These are phyloP conservation scores for Deroplatys truncata DNA, from an alignment of 2,888 invertebrate species.

Conservation along the genomic window DNA sequence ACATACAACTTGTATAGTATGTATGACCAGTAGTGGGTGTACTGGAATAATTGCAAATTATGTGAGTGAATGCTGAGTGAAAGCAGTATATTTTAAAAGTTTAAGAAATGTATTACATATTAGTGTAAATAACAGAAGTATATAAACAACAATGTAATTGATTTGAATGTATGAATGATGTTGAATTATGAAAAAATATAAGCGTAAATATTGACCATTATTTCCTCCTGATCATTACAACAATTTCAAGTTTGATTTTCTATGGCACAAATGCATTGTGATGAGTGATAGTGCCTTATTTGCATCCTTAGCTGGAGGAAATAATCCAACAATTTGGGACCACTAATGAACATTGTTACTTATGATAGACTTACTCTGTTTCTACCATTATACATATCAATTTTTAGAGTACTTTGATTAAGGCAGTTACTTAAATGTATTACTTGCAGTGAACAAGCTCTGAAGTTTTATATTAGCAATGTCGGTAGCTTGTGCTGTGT, in stretches of 20 bases:
- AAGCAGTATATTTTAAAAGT: too few species aligned
- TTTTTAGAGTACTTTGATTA: neutral
- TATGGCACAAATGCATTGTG: neutral
- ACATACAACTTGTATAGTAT: too few species aligned
- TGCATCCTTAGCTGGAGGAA: neutral
- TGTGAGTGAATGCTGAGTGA: too few species aligned
- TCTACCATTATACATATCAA: neutral
- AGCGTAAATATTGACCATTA: neutral
- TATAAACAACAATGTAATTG: too few species aligned
- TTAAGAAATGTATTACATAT: too few species aligned
- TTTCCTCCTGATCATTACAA: neutral
- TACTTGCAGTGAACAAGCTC: neutral
- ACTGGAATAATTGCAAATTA: too few species aligned
- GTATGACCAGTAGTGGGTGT: too few species aligned
- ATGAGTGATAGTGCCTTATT: neutral
- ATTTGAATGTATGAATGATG: neutral
- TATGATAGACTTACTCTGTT: neutral
- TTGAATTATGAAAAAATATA: neutral
- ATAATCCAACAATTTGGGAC: neutral
- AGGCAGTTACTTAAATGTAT: neutral
- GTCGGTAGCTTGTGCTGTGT: neutral
- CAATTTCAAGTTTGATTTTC: neutral
- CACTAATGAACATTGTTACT: neutral
- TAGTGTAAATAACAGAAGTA: too few species aligned
- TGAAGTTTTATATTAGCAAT: neutral